These are phyloP conservation scores for Haliclona indistincta DNA, from an alignment of 37 sponge, comb jelly and placozoan species.

Conservation along the genomic window DNA sequence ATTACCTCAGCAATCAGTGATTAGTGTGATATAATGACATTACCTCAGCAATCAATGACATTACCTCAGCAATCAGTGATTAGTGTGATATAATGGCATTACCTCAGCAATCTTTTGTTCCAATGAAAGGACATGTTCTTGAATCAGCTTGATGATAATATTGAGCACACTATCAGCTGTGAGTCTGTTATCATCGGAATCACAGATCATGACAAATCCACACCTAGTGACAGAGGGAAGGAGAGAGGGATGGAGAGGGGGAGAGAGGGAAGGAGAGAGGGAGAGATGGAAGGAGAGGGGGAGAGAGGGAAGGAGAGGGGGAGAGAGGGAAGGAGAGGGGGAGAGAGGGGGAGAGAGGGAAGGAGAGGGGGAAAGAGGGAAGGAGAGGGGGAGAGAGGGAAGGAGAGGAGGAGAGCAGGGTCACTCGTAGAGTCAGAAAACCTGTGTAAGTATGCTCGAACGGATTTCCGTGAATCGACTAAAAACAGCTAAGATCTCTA, in stretches of 20 bases:
- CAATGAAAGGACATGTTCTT: conserved; percentile 31
- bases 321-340: neutral
- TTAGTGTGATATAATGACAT: too few relatives aligned
- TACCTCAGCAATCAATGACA: too few relatives aligned
- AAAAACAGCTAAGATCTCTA: too few relatives aligned
- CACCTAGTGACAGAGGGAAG: conserved; percentile 24
- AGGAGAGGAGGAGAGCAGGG: too few relatives aligned
- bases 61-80: too few relatives aligned
- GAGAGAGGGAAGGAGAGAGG: neutral
- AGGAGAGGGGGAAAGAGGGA: neutral
- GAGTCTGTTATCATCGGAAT: conserved; percentile 54
- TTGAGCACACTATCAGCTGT: conserved; percentile 40
- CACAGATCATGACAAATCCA: conserved; percentile 58
- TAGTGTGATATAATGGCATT: too few relatives aligned
- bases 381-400: neutral
- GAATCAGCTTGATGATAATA: conserved; percentile 16
- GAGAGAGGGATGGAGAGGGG: neutral
- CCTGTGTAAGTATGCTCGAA: neutral
- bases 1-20: too few relatives aligned
- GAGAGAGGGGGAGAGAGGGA: neutral
- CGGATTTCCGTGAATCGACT: too few relatives aligned
- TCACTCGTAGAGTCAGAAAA: too few relatives aligned
- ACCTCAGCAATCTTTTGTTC: conserved; percentile 64
- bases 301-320: neutral
- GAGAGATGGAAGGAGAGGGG: neutral